These are phyloP conservation scores for Perca schrenkii DNA, from an alignment of 2,113 vertebrate species.

Conservation along the genomic window DNA sequence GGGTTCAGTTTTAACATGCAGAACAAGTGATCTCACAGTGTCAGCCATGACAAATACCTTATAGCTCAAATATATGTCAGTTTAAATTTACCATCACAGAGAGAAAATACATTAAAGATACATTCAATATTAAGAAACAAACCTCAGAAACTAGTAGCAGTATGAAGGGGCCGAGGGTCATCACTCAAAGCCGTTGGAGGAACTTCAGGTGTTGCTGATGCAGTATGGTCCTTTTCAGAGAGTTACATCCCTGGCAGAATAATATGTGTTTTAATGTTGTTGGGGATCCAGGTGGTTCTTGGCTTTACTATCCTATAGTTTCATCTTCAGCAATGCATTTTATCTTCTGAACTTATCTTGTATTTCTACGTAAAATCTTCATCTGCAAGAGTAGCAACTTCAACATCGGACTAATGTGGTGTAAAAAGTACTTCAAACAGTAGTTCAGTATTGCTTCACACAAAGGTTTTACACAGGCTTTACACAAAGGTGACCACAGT, in stretches of 20 bases:
- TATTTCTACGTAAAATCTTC: not conserved
- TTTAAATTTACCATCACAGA: not conserved
- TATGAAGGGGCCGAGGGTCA: not conserved
- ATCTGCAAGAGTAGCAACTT: not conserved
- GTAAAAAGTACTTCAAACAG: not conserved
- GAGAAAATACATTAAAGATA: not conserved
- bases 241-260: not conserved
- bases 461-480: not conserved
- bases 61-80: not conserved
- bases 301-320: not conserved
- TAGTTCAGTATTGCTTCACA: constrained; percentile 4
- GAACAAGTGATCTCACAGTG: not conserved
- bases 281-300: not conserved
- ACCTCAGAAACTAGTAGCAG: not conserved
- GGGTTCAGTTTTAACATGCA: not conserved
- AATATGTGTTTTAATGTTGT: not conserved
- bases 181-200: not conserved
- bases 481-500: constrained; percentile 24
- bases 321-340: not conserved
- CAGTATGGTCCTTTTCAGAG: not conserved
- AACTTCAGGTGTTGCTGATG: not conserved
- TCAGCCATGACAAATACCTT: not conserved
- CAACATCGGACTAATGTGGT: not conserved
- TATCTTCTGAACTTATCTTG: not conserved
- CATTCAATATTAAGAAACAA: not conserved